Percentiles rank a stretch among this genome's conserved stretches.
These are phyloP conservation scores for Calidris pygmaea DNA, from an alignment of 2,113 vertebrate genomes.

Conservation along the genomic window DNA sequence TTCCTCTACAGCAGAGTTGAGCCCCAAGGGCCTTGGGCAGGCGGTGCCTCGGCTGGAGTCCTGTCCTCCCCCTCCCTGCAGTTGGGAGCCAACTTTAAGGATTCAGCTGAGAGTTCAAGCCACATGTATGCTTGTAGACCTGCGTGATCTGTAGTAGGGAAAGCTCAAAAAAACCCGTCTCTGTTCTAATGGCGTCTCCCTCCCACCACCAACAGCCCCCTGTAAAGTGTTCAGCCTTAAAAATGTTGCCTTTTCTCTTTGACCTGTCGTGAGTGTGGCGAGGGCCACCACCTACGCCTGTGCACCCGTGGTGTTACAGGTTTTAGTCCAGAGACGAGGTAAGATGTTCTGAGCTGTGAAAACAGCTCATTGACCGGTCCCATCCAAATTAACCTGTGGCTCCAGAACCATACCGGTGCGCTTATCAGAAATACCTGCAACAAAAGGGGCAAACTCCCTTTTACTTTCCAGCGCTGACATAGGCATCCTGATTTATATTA, in stretches of 20 bases:
- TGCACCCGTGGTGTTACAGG: not conserved
- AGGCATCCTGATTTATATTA: not conserved
- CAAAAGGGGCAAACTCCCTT: not conserved
- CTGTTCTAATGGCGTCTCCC: not conserved
- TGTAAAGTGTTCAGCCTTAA: not conserved
- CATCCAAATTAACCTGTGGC: not conserved
- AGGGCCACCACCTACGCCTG: not conserved
- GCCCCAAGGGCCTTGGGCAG: not conserved
- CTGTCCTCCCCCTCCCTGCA: not conserved
- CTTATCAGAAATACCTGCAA: not conserved
- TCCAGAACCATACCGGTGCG: fast-evolving
- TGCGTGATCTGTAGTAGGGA: not conserved
- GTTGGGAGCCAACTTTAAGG: not conserved
- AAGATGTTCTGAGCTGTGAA: not conserved
- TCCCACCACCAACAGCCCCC: not conserved
- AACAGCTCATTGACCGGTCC: not conserved
- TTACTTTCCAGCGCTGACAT: not conserved
- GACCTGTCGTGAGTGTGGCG: not conserved
- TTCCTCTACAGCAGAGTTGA: not conserved
- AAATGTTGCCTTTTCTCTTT: not conserved
- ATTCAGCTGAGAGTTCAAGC: not conserved
- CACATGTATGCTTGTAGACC: not conserved
- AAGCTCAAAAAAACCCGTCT: not conserved
- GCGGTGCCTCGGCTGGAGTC: not conserved
- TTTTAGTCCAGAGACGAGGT: not conserved